Conservation (phyloP, 2,797 vertebrate species). For the Ambastaia sidthimunki region DNA sequence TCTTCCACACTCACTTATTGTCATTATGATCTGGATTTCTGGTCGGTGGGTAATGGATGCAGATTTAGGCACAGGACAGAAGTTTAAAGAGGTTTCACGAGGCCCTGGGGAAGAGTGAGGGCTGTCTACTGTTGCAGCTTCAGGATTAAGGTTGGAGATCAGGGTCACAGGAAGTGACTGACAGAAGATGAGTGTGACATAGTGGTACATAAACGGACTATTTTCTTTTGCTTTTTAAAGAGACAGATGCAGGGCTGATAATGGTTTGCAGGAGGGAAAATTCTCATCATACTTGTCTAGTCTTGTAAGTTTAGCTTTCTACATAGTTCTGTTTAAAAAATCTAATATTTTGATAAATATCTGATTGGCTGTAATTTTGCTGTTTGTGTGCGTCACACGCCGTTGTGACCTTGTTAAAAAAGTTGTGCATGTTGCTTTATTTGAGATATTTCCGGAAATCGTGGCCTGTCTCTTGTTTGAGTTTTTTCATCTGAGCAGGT, state of each 20-base stretch:
- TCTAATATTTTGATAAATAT: background rate
- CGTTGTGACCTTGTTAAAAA: background rate
- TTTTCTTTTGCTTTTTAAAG: conserved; percentile 17
- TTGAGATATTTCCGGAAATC: conserved; percentile 4
- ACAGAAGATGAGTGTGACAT: conserved; percentile 38
- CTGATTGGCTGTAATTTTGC: background rate
- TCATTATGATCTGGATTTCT: conserved; percentile 5
- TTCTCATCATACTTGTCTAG: conserved; percentile 31
- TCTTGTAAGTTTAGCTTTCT: conserved; percentile 26
- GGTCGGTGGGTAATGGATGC: background rate
- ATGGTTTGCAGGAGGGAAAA: conserved; percentile 13
- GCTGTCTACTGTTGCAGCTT: conserved; percentile 21
- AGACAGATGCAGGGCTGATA: conserved; percentile 32
- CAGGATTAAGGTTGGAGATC: conserved; percentile 26
- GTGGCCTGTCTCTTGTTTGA: conserved; percentile 1
- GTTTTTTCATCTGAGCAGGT: background rate
- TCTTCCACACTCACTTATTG: conserved; percentile 3
- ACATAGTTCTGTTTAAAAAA: background rate
- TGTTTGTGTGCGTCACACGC: background rate
- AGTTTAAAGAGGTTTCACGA: background rate
- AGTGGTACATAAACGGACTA: conserved; percentile 32
- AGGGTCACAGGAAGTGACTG: conserved; percentile 25
- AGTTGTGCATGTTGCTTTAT: background rate
- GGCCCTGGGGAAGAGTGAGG: conserved; percentile 16
- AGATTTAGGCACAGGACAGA: conserved; percentile 1